These are phyloP conservation scores for Scaptomyza parva DNA, from an alignment of 2,888 invertebrate species.

Conservation along the genomic window DNA sequence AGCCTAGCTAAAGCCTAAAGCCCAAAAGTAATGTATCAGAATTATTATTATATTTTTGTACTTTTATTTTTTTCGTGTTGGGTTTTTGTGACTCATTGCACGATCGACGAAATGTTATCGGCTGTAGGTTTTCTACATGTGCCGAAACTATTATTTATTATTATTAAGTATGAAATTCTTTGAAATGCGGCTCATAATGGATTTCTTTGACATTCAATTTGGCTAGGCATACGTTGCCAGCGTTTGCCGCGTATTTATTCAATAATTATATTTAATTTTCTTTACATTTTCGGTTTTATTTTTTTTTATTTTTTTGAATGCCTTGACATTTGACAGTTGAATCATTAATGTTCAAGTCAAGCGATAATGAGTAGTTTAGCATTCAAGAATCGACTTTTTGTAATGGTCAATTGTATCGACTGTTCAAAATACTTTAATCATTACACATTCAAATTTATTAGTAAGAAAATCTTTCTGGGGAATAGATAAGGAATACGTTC, in stretches of 20 bases:
- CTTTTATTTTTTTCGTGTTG: background rate
- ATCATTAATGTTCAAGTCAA: slow-evolving; percentile 52
- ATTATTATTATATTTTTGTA: background rate
- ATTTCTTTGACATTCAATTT: background rate
- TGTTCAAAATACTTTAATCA: slow-evolving; percentile 6
- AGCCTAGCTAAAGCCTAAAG: no score
- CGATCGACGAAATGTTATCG: slow-evolving; percentile 2
- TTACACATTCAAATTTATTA: no score
- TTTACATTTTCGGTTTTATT: background rate
- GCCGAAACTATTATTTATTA: slow-evolving; percentile 3
- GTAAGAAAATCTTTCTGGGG: no score
- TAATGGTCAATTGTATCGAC: background rate
- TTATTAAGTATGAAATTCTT: background rate
- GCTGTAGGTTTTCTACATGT: background rate
- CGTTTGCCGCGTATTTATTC: background rate
- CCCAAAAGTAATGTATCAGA: background rate
- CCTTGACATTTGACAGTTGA: slow-evolving; percentile 56
- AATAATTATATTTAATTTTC: slow-evolving; percentile 20
- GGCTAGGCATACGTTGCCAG: background rate
- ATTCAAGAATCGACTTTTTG: slow-evolving; percentile 3
- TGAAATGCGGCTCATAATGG: background rate
- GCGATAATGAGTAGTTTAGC: slow-evolving; percentile 5
- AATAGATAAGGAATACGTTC: no score
- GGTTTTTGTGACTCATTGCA: background rate
- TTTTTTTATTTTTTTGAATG: background rate